phyloP scores from a whole-genome alignment of 2,113 vertebrate genomes.

The Rhabdornis inornatus region DNA sequence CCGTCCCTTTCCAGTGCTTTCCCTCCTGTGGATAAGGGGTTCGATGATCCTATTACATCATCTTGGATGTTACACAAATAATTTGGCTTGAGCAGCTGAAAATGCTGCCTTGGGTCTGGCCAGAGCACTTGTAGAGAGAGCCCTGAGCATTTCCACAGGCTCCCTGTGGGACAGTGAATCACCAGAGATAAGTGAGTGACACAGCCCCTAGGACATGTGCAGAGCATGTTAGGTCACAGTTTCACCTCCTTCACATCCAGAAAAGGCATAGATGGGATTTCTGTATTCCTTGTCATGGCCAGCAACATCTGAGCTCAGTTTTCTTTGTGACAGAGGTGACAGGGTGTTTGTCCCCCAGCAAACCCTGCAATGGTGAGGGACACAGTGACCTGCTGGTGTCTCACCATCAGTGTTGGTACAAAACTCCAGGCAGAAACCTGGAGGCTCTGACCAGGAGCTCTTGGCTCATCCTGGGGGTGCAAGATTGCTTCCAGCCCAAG shows the following conservation, averaged over 20 bases:
- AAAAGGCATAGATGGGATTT: not conserved
- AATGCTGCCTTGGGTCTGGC: not conserved
- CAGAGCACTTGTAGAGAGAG: not conserved
- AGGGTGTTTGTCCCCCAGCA: not conserved
- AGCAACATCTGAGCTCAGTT: not conserved
- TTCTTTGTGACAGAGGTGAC: not conserved
- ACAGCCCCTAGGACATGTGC: not conserved
- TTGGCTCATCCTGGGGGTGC: accelerated
- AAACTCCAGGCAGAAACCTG: not conserved
- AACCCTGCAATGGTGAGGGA: accelerated
- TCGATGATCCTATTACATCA: not conserved
- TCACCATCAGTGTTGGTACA: too few relatives aligned
- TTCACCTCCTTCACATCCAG: not conserved
- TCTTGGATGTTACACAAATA: not conserved
- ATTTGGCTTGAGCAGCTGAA: not conserved
- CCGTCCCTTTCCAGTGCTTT: not conserved
- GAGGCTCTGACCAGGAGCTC: not conserved
- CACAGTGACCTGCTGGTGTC: not conserved
- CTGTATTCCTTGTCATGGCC: not conserved
- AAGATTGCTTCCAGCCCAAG: not conserved
- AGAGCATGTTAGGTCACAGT: not conserved
- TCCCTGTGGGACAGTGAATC: not conserved
- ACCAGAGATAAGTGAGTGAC: not conserved
- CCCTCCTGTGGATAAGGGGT: not conserved
- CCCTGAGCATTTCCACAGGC: not conserved